Percentiles rank a stretch among this genome's conserved stretches.
Conservation (phyloP, 2,888 invertebrate genomes). For the Eutolmus rufibarbis region DNA sequence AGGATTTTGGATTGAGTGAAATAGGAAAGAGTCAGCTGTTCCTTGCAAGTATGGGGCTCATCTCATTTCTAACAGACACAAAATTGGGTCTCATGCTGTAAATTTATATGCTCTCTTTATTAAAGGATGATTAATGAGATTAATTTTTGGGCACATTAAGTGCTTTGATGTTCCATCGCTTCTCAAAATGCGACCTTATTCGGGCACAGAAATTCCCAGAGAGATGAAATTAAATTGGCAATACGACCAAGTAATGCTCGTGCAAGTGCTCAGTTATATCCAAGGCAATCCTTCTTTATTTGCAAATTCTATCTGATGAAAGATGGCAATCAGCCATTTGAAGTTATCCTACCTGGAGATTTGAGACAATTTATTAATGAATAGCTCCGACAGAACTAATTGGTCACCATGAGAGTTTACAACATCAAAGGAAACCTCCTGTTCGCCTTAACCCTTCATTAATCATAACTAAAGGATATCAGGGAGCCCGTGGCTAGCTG, state of each 20-base stretch:
- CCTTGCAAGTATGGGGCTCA: background rate
- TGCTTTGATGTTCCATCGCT: background rate
- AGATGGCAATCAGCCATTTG: background rate
- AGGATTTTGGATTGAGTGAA: background rate
- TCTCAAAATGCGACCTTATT: background rate
- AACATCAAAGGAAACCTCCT: background rate
- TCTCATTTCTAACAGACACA: background rate
- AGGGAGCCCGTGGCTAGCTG: background rate
- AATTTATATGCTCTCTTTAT: background rate
- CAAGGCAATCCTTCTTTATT: background rate
- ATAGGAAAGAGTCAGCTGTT: background rate
- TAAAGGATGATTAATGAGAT: background rate
- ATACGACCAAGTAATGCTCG: background rate
- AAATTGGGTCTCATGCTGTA: background rate
- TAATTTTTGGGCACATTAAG: background rate
- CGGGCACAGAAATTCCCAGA: background rate
- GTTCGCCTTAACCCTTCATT: slow-evolving; percentile 11
- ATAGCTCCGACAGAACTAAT: background rate
- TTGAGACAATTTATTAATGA: background rate
- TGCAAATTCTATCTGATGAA: background rate
- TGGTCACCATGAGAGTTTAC: background rate
- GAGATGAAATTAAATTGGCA: background rate
- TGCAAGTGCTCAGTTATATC: background rate
- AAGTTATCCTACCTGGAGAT: background rate
- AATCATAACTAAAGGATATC: slow-evolving; percentile 6